These are phyloP conservation scores for Mixornis gularis DNA, from an alignment of 2,113 vertebrate species.

Conservation along the genomic window DNA sequence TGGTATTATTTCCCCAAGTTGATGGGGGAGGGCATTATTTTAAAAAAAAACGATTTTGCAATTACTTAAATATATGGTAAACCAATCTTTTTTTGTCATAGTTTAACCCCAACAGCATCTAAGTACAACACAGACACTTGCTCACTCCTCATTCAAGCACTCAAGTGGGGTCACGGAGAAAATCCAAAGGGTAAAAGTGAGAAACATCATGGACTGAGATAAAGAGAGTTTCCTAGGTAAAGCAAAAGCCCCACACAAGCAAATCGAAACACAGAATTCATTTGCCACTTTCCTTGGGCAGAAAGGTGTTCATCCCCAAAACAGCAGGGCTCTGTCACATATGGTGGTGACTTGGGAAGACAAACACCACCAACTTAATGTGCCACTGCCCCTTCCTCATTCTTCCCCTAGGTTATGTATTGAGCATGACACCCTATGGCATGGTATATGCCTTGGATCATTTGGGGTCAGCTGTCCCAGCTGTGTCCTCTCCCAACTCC, in stretches of 20 bases:
- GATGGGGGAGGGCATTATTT: background rate
- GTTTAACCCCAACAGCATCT: background rate
- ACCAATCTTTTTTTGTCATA: background rate
- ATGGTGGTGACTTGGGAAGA: background rate
- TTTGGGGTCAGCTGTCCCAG: background rate
- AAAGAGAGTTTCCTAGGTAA: background rate
- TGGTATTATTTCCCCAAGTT: background rate
- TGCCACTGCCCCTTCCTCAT: accelerated
- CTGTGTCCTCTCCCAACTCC: background rate
- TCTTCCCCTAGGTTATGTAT: background rate
- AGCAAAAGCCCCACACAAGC: background rate
- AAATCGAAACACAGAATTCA: accelerated
- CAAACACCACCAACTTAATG: background rate
- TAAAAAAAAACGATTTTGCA: background rate
- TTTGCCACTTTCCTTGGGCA: background rate
- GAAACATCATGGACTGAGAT: background rate
- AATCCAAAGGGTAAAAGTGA: accelerated
- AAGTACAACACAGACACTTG: background rate
- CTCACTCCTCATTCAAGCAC: background rate
- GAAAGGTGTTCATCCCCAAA: background rate
- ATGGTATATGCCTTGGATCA: background rate
- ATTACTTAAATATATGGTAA: background rate
- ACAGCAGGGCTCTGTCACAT: background rate
- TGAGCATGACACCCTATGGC: no score
- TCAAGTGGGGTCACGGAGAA: background rate